These are phyloP conservation scores for Leptodirus hochenwartii DNA, from an alignment of 2,888 invertebrate species.

Conservation along the genomic window DNA sequence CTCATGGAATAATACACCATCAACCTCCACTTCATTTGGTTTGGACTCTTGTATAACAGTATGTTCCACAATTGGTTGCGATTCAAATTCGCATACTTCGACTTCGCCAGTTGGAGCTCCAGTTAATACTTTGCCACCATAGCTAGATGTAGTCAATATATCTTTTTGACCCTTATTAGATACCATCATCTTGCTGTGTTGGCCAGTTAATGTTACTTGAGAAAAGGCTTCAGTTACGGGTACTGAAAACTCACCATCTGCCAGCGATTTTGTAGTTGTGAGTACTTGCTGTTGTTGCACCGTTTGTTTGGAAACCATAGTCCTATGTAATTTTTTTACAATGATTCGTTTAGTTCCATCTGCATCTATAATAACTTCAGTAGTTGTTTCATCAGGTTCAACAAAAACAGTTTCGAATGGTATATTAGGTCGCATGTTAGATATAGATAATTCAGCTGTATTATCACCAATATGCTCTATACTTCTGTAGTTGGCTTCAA, in stretches of 20 bases:
- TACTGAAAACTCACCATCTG: conserved; percentile 34
- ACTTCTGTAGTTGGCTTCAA: conserved; percentile 54
- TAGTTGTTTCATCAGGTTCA: conserved; percentile 68
- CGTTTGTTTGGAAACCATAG: conserved; percentile 46
- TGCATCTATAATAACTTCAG: conserved; percentile 61
- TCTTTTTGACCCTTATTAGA: conserved; percentile 42
- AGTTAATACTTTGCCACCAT: conserved; percentile 42
- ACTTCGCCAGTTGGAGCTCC: conserved; percentile 43
- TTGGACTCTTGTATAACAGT: conserved; percentile 36
- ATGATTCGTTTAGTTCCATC: conserved; percentile 69
- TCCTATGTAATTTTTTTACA: conserved; percentile 52
- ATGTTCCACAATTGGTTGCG: conserved; percentile 39
- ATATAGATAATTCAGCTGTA: conserved; percentile 38
- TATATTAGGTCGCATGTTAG: conserved; percentile 48
- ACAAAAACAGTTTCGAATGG: conserved; percentile 66
- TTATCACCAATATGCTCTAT: conserved; percentile 29
- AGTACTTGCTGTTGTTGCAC: conserved; percentile 41
- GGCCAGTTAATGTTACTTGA: conserved; percentile 47
- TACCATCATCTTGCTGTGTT: conserved; percentile 37
- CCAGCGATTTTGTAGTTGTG: conserved; percentile 13
- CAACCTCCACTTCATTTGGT: conserved; percentile 24
- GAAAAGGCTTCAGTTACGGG: conserved; percentile 45
- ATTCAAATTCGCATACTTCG: conserved; percentile 44
- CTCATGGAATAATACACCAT: conserved; percentile 25
- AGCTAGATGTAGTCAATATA: conserved; percentile 41